Evolutionary conservation across 1,140 invertebrate genomes (phyloP).

Genomic region (Polypedilum vanderplanki): DNA sequence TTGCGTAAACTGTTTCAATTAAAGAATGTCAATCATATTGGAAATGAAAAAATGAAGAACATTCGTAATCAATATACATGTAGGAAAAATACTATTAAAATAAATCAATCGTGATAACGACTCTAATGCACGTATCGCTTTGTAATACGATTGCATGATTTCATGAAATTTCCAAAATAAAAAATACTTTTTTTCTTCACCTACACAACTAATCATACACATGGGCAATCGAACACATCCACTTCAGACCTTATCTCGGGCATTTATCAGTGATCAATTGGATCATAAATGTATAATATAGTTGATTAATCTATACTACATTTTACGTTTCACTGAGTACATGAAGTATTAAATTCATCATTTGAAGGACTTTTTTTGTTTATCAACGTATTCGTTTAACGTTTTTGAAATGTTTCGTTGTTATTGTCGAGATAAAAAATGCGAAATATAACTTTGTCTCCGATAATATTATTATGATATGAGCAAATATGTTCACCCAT

Average conservation of each 20-base stretch:
- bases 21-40: no score
- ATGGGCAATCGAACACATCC: neutral
- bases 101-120: conserved; percentile 25
- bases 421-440: neutral
- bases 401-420: neutral
- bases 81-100: neutral
- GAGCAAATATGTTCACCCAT: neutral
- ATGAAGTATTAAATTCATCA: neutral
- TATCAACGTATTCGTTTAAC: neutral
- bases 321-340: neutral
- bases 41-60: neutral
- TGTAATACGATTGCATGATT: neutral
- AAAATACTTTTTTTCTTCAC: neutral
- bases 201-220: neutral
- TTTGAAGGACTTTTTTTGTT: neutral
- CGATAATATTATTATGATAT: conserved; percentile 1
- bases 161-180: neutral
- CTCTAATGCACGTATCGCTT: neutral
- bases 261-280: neutral
- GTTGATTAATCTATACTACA: neutral
- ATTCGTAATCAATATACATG: neutral
- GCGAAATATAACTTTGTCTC: neutral
- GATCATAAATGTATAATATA: neutral
- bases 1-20: no score
- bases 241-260: neutral